Percentiles rank a stretch among this genome's conserved stretches.
phyloP scores from a whole-genome alignment of 2,888 invertebrate species.

The Cephus spinipes region DNA sequence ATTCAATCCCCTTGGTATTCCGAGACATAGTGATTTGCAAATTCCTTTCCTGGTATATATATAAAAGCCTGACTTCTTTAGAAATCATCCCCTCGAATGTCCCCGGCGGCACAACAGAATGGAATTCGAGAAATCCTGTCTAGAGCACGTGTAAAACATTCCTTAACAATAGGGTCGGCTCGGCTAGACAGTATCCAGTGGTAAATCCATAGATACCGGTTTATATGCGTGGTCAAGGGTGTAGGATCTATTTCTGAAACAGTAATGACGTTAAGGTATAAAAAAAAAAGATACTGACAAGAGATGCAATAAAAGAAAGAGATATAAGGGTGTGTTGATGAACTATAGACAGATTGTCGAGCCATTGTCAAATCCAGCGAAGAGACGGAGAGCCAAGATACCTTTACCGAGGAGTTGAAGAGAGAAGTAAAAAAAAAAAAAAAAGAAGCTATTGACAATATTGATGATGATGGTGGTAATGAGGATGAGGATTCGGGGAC shows the following conservation, averaged over 20 bases:
- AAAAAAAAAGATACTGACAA: neutral
- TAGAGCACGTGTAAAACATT: neutral
- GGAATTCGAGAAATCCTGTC: neutral
- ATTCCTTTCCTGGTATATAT: neutral
- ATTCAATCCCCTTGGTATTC: neutral
- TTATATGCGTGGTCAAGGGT: neutral
- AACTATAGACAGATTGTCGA: neutral
- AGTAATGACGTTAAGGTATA: neutral
- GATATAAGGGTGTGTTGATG: neutral
- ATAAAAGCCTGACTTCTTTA: neutral
- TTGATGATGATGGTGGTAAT: slow-evolving; percentile 8
- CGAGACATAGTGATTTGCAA: too few relatives aligned
- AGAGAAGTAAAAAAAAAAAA: neutral
- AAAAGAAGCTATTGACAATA: neutral
- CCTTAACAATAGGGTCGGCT: neutral
- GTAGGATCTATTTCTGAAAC: neutral
- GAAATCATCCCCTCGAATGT: neutral
- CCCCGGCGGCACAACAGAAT: neutral
- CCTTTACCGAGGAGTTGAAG: neutral
- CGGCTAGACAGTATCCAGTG: neutral
- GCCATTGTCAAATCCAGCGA: neutral
- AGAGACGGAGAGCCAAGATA: neutral
- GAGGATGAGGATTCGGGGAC: slow-evolving; percentile 14
- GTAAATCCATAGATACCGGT: neutral
- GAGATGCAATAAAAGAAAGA: neutral